These are phyloP conservation scores for Chelonus insularis DNA, from an alignment of 1,140 invertebrate species.

Conservation along the genomic window DNA sequence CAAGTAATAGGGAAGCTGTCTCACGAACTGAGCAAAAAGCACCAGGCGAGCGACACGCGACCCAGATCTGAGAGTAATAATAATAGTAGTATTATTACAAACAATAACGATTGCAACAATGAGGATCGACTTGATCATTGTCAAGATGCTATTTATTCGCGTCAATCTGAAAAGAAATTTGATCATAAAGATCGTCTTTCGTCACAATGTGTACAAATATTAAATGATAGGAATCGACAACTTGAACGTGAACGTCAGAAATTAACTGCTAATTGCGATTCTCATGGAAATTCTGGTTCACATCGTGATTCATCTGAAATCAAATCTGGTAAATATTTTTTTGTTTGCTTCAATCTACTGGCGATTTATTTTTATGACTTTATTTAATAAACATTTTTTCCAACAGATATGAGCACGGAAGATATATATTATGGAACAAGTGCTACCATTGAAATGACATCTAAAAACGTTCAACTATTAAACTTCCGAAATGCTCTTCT, in stretches of 20 bases:
- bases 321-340: slow-evolving; percentile 34
- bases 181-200: slow-evolving; percentile 47
- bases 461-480: slow-evolving; percentile 54
- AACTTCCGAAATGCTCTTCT: slow-evolving; percentile 43
- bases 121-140: slow-evolving; percentile 42
- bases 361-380: neutral
- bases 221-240: slow-evolving; percentile 54
- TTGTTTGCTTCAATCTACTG: neutral
- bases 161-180: slow-evolving; percentile 33
- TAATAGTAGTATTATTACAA: slow-evolving; percentile 47
- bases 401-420: slow-evolving; percentile 26
- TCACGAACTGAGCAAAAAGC: slow-evolving; percentile 52
- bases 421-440: slow-evolving; percentile 52
- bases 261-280: slow-evolving; percentile 49
- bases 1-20: slow-evolving; percentile 44
- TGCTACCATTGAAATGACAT: slow-evolving; percentile 57
- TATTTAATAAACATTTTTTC: too few relatives aligned
- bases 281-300: slow-evolving; percentile 23
- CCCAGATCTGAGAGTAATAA: slow-evolving; percentile 37
- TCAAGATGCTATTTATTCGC: slow-evolving; percentile 20
- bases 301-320: slow-evolving; percentile 20
- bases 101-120: slow-evolving; percentile 49
- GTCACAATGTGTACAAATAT: slow-evolving; percentile 51
- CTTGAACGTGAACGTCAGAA: slow-evolving; percentile 49
- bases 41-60: slow-evolving; percentile 44